Conservation (phyloP, 2,113 vertebrate genomes). For the Equus przewalskii region DNA sequence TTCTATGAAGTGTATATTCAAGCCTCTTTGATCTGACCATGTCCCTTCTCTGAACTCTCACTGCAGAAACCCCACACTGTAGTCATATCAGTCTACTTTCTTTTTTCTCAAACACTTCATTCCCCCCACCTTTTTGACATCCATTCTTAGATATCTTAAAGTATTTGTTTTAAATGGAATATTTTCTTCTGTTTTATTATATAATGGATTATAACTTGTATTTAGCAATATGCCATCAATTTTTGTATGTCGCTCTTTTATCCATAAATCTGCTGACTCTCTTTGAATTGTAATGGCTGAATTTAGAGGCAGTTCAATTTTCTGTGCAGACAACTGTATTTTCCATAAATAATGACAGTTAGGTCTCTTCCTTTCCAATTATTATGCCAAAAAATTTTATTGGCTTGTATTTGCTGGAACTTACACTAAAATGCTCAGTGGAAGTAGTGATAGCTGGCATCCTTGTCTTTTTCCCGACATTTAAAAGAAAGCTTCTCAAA, state of each 20-base stretch:
- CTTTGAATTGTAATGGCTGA: conserved; percentile 11
- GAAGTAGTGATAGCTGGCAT: background rate
- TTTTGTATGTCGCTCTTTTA: background rate
- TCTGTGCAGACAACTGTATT: background rate
- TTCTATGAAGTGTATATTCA: background rate
- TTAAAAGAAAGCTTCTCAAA: conserved; percentile 27
- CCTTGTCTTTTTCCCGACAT: background rate
- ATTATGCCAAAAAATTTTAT: conserved; percentile 6
- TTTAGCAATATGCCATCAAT: background rate
- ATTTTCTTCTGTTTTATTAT: conserved; percentile 36
- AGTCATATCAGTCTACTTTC: background rate
- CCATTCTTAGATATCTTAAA: background rate
- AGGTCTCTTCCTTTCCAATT: conserved; percentile 39
- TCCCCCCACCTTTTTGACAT: background rate
- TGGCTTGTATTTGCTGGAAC: conserved; percentile 28
- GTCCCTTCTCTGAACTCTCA: background rate
- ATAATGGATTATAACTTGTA: background rate
- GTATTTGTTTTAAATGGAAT: conserved; percentile 16
- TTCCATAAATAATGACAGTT: background rate
- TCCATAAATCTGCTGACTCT: background rate
- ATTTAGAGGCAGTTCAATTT: conserved; percentile 39
- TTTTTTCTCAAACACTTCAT: conserved; percentile 29
- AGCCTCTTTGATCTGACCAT: background rate
- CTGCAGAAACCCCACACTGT: background rate
- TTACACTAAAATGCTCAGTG: background rate